phyloP scores from a whole-genome alignment of 2,113 vertebrate genomes.

The Gyps fulvus region DNA sequence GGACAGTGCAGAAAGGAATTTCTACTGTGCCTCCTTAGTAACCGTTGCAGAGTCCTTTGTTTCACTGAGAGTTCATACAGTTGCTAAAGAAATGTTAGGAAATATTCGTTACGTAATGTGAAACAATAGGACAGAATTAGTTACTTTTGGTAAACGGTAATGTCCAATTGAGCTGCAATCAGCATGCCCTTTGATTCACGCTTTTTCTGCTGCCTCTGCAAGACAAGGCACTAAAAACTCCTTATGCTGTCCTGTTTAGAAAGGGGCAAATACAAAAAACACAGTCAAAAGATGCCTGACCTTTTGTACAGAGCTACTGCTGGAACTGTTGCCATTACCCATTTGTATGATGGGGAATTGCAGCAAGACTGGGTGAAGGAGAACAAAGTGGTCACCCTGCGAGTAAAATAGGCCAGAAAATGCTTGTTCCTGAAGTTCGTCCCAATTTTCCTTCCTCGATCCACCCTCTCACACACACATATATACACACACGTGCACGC shows the following conservation, averaged over 20 bases:
- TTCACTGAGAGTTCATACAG: neutral
- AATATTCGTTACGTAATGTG: neutral
- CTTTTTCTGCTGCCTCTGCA: neutral
- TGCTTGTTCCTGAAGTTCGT: neutral
- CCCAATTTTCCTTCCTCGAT: neutral
- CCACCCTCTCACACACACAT: neutral
- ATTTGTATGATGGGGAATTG: slow-evolving; percentile 6
- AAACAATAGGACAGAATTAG: neutral
- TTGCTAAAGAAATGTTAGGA: neutral
- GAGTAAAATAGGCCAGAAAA: slow-evolving; percentile 28
- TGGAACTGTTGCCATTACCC: neutral
- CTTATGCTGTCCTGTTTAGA: neutral
- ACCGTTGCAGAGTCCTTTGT: neutral
- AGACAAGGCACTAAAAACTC: neutral
- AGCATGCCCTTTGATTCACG: neutral
- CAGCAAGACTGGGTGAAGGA: neutral
- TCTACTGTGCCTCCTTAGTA: neutral
- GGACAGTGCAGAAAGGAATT: neutral
- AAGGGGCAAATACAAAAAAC: neutral
- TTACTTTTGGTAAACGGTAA: neutral
- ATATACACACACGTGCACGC: rapidly evolving
- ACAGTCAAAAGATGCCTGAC: neutral
- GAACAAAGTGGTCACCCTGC: neutral
- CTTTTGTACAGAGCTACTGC: slow-evolving; percentile 12
- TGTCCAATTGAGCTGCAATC: neutral